phyloP scores from a whole-genome alignment of 2,113 vertebrate genomes.

The Aphelocoma coerulescens region DNA sequence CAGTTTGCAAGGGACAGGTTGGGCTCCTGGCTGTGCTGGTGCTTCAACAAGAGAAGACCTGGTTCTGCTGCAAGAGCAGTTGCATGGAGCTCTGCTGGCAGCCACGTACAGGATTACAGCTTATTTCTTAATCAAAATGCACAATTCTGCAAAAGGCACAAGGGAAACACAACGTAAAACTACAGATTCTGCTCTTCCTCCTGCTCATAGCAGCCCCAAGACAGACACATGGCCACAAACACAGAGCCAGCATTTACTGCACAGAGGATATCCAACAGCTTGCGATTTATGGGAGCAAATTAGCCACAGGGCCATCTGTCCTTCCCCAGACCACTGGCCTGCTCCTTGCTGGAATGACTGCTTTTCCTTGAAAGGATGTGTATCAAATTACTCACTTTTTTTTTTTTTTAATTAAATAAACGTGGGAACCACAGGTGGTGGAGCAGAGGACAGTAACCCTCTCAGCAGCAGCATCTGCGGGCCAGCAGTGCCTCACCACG shows the following conservation, averaged over 20 bases:
- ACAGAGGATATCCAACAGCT: not conserved
- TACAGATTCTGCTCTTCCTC: not conserved
- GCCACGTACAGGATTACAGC: not conserved
- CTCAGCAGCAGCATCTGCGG: not conserved
- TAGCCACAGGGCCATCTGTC: not conserved
- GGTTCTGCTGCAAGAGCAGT: not conserved
- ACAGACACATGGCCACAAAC: not conserved
- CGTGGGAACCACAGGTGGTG: not conserved
- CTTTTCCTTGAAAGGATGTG: not conserved
- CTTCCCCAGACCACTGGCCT: not conserved
- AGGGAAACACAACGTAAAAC: not conserved
- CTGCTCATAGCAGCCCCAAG: not conserved
- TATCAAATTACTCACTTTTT: not conserved
- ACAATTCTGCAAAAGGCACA: not conserved
- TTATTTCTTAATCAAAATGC: constrained; percentile 12
- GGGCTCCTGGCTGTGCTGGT: not conserved
- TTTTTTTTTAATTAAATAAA: not conserved
- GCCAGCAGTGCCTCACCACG: accelerated
- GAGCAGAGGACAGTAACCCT: not conserved
- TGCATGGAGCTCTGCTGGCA: not conserved
- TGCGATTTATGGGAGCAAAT: not conserved
- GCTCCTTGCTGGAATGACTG: not conserved
- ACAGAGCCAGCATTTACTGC: not conserved
- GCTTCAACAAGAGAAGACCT: not conserved
- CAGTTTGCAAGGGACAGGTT: not conserved